These are phyloP conservation scores for Charadrius vociferus DNA, from an alignment of 2,113 vertebrate genomes.

Conservation along the genomic window DNA sequence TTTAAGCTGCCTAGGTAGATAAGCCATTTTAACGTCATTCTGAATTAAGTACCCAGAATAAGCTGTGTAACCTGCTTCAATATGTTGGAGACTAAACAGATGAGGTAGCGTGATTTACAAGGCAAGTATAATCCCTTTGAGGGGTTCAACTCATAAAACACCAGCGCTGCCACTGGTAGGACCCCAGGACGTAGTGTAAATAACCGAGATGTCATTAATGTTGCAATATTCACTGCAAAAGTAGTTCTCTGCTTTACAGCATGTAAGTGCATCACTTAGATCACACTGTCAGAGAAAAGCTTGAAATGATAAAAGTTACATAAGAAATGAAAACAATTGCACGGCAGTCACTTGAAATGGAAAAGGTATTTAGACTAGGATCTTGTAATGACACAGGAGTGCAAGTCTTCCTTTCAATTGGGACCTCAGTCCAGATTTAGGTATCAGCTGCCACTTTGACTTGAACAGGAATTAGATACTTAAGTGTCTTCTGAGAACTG, in stretches of 20 bases:
- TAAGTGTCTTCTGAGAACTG: background rate
- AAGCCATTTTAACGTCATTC: slow-evolving; percentile 17
- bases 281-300: background rate
- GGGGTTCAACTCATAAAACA: background rate
- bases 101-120: slow-evolving; percentile 30
- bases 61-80: background rate
- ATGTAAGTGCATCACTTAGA: background rate
- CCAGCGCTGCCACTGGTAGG: background rate
- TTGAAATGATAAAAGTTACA: background rate
- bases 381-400: background rate
- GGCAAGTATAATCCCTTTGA: background rate
- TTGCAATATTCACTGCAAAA: background rate
- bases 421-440: background rate
- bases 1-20: slow-evolving; percentile 27
- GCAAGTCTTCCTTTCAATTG: background rate
- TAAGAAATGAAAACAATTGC: background rate
- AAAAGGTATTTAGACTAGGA: background rate
- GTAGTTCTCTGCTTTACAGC: background rate
- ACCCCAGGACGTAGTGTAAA: background rate
- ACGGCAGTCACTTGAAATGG: background rate
- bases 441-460: background rate
- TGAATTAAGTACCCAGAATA: slow-evolving; percentile 22
- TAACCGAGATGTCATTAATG: background rate
- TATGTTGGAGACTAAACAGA: background rate
- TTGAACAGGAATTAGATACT: background rate